Base-by-base conservation (phyloP, 2,797 vertebrate species). In the Microctenopoma steveboyesi region DNA sequence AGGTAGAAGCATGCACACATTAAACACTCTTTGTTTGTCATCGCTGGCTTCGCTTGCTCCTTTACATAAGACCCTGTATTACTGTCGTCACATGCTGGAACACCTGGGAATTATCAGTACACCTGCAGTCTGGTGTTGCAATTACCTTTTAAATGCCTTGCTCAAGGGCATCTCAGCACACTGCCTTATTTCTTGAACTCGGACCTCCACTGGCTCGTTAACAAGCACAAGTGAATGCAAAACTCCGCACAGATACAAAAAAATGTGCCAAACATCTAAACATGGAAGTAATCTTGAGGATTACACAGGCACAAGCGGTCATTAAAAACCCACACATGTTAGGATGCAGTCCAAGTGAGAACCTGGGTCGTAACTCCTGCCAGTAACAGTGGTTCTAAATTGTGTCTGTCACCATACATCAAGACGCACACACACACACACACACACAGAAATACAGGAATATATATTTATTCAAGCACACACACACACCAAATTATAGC, bases 1-100 rank as follows among this genome's bases (percentile, higher is more conserved):
- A 98, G 98, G 98, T 99, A 93, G 72, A 75, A 76, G 68, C 63
- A 6, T 6, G 15, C 55, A 70, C 58, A 64, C 56, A 42, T 15
- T 49, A 49, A 72, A 70, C 71, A 64, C 51, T 65, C 33, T 78
- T 83, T 75, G 56, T 87, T 81, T 81, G 62, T 69, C 66, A 77
- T 67, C 7, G 0, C 33, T 54, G 81, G 64, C 35, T 64, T 83
- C 67, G 74, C 52, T 48, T 52, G 50, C 57, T 67, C 63, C 57
- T 63, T 79, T 57, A 73, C 72, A 72, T 70, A 61, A 76, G 78
- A 66, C 77, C 59, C 53, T 72, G 77, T 72, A 18, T 73, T 64
- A 58, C 25, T 60, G 63, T 53, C 65, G 18, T 81, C 74, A 70
- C 54, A 77, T 33, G 13, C 42, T 46, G 52, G 49, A 64, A 46